Percentiles rank a stretch among this genome's conserved stretches.
phyloP scores from a whole-genome alignment of 2,888 invertebrate species.

The Trilocha varians region DNA sequence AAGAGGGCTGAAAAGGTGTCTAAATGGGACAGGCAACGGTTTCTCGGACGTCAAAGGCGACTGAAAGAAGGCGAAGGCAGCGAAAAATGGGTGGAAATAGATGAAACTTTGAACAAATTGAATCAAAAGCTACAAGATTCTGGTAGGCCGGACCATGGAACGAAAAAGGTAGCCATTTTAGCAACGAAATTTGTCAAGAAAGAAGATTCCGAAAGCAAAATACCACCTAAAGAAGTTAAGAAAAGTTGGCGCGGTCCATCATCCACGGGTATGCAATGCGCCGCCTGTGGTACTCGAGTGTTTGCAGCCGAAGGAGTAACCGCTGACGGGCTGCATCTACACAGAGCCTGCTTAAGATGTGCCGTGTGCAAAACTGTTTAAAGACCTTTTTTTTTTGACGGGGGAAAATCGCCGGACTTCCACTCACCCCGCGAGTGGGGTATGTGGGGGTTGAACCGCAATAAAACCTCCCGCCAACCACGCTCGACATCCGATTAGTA shows the following conservation, averaged over 20 bases:
- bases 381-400: too few species aligned
- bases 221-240: slow-evolving; percentile 37
- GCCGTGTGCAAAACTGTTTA: slow-evolving; percentile 91
- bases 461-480: too few species aligned
- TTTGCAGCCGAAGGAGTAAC: slow-evolving; percentile 94
- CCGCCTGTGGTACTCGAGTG: slow-evolving; percentile 89
- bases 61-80: slow-evolving; percentile 49
- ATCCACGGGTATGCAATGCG: slow-evolving; percentile 75
- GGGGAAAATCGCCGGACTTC: too few species aligned
- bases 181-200: slow-evolving; percentile 80
- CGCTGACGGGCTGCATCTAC: slow-evolving; percentile 89
- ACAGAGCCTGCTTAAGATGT: slow-evolving; percentile 94
- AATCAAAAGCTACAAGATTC: slow-evolving; percentile 55
- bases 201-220: slow-evolving; percentile 61
- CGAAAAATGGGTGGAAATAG: slow-evolving; percentile 59
- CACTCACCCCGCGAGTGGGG: too few species aligned
- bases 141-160: slow-evolving; percentile 56
- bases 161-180: slow-evolving; percentile 86
- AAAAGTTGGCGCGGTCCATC: slow-evolving; percentile 48
- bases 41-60: slow-evolving; percentile 50
- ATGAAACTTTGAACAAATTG: slow-evolving; percentile 50
- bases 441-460: too few species aligned
- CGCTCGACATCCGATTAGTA: too few species aligned
- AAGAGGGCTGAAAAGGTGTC: slow-evolving; percentile 84
- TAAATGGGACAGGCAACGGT: slow-evolving; percentile 84